A percentile compares a stretch with the other conserved stretches of the same genome.
Evolutionary conservation across 2,797 vertebrate genomes (phyloP).

Genomic region (Sebastes miniatus): DNA sequence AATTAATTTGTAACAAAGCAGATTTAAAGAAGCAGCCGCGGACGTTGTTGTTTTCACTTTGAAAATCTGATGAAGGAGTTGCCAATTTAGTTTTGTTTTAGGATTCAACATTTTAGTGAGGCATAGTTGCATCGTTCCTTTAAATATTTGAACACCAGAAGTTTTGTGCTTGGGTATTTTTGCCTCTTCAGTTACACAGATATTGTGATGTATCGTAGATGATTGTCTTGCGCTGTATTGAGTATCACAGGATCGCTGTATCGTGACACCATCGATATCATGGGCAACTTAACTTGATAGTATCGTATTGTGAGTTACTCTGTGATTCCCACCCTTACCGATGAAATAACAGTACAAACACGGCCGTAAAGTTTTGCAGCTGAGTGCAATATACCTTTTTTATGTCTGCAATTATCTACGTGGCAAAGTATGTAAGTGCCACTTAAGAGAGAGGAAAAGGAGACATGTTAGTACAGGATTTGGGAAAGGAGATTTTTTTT

Average conservation of each 20-base stretch:
- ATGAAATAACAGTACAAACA: neutral
- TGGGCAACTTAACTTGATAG: neutral
- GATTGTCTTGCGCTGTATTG: neutral
- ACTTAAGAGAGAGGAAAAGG: neutral
- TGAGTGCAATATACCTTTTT: neutral
- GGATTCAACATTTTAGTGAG: neutral
- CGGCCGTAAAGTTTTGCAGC: neutral
- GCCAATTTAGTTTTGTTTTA: neutral
- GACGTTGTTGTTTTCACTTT: neutral
- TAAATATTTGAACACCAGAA: neutral
- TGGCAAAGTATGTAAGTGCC: neutral
- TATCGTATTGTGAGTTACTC: neutral
- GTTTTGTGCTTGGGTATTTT: neutral
- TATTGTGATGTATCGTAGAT: neutral
- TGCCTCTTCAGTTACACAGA: neutral
- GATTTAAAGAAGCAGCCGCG: neutral
- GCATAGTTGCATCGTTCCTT: neutral
- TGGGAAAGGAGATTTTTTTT: neutral
- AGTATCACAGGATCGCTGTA: neutral
- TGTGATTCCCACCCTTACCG: neutral
- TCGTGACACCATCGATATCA: neutral
- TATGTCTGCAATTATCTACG: neutral
- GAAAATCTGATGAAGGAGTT: neutral
- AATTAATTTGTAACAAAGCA: neutral
- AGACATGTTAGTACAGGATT: neutral